Evolutionary conservation across 2,797 vertebrate genomes (phyloP).

Genomic region (Enteromius radiatus): DNA sequence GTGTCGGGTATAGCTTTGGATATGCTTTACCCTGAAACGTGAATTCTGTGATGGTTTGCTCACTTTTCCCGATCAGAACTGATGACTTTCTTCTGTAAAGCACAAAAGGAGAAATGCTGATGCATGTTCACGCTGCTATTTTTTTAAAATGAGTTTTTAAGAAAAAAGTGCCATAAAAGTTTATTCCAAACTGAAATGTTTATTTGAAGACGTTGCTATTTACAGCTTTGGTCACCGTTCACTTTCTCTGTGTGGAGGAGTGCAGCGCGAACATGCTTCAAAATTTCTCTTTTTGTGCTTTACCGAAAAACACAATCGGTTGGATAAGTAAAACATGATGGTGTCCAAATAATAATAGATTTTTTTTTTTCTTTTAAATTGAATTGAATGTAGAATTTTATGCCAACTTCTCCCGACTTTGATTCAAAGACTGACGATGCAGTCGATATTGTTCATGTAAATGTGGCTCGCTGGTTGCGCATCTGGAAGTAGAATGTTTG

Average conservation of each 20-base stretch:
- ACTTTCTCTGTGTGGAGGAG: not conserved
- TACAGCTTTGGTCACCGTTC: not conserved
- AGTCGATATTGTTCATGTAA: constrained; percentile 55
- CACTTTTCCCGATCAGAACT: not conserved
- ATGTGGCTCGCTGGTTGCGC: constrained; percentile 48
- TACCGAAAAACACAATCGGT: not conserved
- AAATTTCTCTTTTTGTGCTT: not conserved
- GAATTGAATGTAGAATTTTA: constrained; percentile 56
- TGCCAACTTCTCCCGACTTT: constrained; percentile 47
- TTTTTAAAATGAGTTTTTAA: not conserved
- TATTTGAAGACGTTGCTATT: not conserved
- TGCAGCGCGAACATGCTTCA: not conserved
- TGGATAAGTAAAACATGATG: not conserved
- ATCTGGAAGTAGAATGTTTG: constrained; percentile 45
- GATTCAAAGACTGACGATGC: constrained; percentile 38
- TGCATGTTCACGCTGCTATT: not conserved
- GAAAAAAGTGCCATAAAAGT: constrained; percentile 16
- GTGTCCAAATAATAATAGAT: not conserved
- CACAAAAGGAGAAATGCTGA: not conserved
- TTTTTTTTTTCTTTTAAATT: not conserved
- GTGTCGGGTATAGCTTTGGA: constrained; percentile 4
- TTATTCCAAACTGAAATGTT: not conserved
- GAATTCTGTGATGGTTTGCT: not conserved
- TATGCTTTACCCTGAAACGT: not conserved
- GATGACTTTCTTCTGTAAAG: not conserved